Conservation (phyloP, 2,113 vertebrate species). For the Cottus gobio region DNA sequence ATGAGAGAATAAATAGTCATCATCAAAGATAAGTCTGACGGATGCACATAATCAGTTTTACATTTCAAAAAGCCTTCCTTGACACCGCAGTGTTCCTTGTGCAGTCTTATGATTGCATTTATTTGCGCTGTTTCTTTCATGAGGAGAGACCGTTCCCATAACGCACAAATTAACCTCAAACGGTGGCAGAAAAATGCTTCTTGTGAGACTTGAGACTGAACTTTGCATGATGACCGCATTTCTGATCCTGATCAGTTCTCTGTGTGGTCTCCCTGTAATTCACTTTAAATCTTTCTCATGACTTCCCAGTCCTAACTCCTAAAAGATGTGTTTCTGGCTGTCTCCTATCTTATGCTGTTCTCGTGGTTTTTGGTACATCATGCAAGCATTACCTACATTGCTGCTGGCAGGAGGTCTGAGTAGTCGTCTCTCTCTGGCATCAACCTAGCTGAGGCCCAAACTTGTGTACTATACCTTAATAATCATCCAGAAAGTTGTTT, state of each 20-base stretch:
- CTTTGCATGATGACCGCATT: background rate
- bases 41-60: slow-evolving; percentile 48
- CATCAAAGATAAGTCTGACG: slow-evolving; percentile 28
- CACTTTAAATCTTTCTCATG: background rate
- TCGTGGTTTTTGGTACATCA: background rate
- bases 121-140: slow-evolving; percentile 36
- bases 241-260: background rate
- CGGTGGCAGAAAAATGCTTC: background rate
- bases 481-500: background rate
- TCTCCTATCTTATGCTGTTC: background rate
- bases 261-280: background rate
- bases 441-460: background rate
- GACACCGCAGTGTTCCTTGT: slow-evolving; percentile 29
- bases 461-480: background rate
- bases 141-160: background rate
- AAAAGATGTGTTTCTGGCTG: background rate
- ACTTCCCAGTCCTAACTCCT: background rate
- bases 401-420: background rate
- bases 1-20: slow-evolving; percentile 34
- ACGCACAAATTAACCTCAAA: slow-evolving; percentile 1
- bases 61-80: slow-evolving; percentile 10
- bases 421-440: background rate
- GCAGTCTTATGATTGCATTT: slow-evolving; percentile 59
- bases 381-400: background rate
- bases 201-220: slow-evolving; percentile 1